Conservation (phyloP, 2,888 invertebrate species). For the Mellilla xanthometata region DNA sequence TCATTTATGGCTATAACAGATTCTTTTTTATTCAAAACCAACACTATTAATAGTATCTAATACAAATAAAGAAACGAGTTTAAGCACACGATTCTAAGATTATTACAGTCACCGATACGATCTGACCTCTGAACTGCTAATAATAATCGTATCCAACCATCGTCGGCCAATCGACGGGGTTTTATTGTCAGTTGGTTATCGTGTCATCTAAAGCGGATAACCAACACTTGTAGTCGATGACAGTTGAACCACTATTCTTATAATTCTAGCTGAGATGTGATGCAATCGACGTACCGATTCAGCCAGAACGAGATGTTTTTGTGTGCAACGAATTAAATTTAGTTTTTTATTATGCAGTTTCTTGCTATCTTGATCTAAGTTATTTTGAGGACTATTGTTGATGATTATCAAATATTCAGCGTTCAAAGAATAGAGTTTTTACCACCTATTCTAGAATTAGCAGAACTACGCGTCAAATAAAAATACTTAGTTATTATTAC, state of each 20-base stretch:
- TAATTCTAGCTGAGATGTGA: slow-evolving; percentile 8
- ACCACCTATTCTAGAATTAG: too few species aligned
- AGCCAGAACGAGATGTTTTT: not conserved
- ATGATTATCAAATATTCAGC: too few species aligned
- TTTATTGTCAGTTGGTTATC: slow-evolving; percentile 58
- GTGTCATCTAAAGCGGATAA: slow-evolving; percentile 41
- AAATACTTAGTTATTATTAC: too few species aligned
- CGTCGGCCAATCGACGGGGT: slow-evolving; percentile 29
- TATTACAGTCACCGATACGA: slow-evolving; percentile 51
- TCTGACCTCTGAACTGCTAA: slow-evolving; percentile 71
- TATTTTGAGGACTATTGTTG: too few species aligned
- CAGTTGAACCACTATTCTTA: slow-evolving; percentile 49
- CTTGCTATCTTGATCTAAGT: not conserved
- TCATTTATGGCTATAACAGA: too few species aligned
- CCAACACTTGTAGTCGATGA: slow-evolving; percentile 38
- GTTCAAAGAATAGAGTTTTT: too few species aligned
- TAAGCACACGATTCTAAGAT: slow-evolving; percentile 38
- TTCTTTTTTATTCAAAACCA: too few species aligned
- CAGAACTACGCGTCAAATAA: too few species aligned
- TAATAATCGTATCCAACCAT: slow-evolving; percentile 58
- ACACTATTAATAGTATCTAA: too few species aligned
- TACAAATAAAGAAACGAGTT: too few species aligned
- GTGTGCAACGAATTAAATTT: not conserved
- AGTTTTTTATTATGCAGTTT: not conserved
- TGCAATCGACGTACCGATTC: slow-evolving; percentile 28